Base-by-base conservation (phyloP, 1,140 invertebrate species). In the Potamilus streckersoni region DNA sequence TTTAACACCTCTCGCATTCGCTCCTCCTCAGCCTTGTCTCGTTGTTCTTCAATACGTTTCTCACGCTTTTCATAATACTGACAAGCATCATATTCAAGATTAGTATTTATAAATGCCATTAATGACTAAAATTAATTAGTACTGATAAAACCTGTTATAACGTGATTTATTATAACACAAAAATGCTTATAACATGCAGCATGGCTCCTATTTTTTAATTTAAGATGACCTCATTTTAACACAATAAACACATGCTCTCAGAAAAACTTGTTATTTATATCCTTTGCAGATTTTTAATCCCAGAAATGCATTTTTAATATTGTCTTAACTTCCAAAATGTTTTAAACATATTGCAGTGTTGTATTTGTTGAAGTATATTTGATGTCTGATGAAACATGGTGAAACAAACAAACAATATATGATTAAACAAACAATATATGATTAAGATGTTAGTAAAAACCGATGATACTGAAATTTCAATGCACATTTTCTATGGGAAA, bases 21-120 rank as follows among this genome's bases (percentile, higher is more conserved):
- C 70, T 89, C 86, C 70, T 85, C 83, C 76, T 89, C 88, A 8
- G 84, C 84, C 60, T 80, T 69, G 74, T 89, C 85, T 38, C 89
- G 74, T 72, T 88, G 82, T 59, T 83, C 82, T 38, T 84, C 82
- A 13, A 89, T 77, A 66, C 86, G 77, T 61, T 81, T 76, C 4
- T 84, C 83, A n/a, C 86, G 78, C n/a, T 78, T 76, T 76, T 89
- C 85, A 79, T 83, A 86, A 71, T 89, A 86, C 86, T 86, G 66
- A 49, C 79, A 72, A 17, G 49, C 3, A 49, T 49, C 6, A 8
- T 8, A 49, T 49, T 49, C 6, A 49, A 49, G 38, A 57, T n/a
- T 59, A 58, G 49, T 70, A 67, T 14, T 67, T 17, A 67, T 55
- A 11, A 31, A 66, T 23, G 15, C 17, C n/a, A n/a, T 23, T 23